Evolutionary conservation across 2,888 invertebrate species (phyloP).

Genomic region (Tetheella fluctuosa): DNA sequence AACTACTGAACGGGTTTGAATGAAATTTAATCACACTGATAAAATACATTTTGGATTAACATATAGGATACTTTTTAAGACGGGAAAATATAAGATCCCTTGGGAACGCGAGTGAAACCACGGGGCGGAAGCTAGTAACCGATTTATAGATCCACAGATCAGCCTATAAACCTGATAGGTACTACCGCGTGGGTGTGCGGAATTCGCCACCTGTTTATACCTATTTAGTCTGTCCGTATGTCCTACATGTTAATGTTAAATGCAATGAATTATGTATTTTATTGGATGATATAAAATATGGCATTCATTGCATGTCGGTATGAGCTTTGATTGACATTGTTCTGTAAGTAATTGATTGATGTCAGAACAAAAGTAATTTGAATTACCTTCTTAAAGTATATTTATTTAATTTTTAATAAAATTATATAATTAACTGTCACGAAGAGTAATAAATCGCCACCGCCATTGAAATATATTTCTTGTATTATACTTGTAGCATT

Average conservation of each 20-base stretch:
- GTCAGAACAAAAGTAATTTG: not conserved
- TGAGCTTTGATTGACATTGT: not conserved
- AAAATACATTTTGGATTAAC: too few relatives aligned
- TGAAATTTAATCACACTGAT: too few relatives aligned
- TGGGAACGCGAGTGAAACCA: too few relatives aligned
- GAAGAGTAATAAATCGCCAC: too few relatives aligned
- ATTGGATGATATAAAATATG: not conserved
- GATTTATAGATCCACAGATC: not conserved
- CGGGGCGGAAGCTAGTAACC: too few relatives aligned
- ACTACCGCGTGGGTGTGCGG: not conserved
- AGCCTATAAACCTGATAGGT: not conserved
- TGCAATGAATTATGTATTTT: slow-evolving; percentile 5
- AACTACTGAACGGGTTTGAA: too few relatives aligned
- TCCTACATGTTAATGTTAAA: slow-evolving; percentile 4
- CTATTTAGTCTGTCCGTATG: not conserved
- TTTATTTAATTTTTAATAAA: too few relatives aligned
- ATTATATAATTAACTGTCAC: too few relatives aligned
- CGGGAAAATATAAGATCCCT: too few relatives aligned
- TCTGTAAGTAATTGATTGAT: not conserved
- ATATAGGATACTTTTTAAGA: too few relatives aligned
- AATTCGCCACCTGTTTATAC: not conserved
- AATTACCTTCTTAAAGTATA: not conserved
- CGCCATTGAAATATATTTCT: too few relatives aligned
- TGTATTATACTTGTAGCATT: too few relatives aligned
- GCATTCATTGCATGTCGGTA: not conserved